Conservation (phyloP, 2,797 vertebrate species). For the Bradypodion pumilum region DNA sequence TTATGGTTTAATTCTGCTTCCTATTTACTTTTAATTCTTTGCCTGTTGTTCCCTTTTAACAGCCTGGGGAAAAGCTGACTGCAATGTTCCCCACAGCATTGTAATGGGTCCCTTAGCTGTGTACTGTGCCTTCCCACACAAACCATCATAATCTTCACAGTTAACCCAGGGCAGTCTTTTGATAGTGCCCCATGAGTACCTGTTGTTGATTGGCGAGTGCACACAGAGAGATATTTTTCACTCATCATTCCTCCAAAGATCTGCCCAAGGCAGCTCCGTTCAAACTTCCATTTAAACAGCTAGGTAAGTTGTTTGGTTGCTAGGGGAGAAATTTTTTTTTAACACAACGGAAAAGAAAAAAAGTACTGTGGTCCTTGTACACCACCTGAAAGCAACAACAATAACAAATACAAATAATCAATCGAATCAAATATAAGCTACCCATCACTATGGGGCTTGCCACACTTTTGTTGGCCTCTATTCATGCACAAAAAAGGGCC, state of each 20-base stretch:
- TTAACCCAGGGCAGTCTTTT: slow-evolving; percentile 5
- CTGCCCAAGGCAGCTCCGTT: not conserved
- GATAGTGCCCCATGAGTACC: slow-evolving; percentile 2
- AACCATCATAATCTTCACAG: slow-evolving; percentile 8
- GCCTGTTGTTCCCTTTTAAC: not conserved
- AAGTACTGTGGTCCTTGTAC: no score
- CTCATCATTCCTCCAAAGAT: slow-evolving; percentile 6
- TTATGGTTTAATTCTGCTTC: slow-evolving; percentile 1
- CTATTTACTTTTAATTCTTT: slow-evolving; percentile 20
- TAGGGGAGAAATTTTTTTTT: slow-evolving; percentile 12
- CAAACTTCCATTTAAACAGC: slow-evolving; percentile 6
- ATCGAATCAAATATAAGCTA: no score
- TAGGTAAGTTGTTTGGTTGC: not conserved
- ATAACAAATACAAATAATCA: no score
- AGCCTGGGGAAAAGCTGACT: not conserved
- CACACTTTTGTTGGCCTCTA: no score
- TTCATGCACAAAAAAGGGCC: no score
- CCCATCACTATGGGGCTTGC: no score
- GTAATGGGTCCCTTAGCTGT: slow-evolving; percentile 1
- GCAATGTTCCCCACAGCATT: not conserved
- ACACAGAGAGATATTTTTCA: not conserved
- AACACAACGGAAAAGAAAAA: no score
- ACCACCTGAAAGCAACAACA: no score
- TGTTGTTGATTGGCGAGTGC: not conserved
- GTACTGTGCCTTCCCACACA: not conserved